Evolutionary conservation across 2,797 vertebrate genomes (phyloP), one percentile per base, ranked within the genome.

Genomic region (Nothura maculosa): DNA sequence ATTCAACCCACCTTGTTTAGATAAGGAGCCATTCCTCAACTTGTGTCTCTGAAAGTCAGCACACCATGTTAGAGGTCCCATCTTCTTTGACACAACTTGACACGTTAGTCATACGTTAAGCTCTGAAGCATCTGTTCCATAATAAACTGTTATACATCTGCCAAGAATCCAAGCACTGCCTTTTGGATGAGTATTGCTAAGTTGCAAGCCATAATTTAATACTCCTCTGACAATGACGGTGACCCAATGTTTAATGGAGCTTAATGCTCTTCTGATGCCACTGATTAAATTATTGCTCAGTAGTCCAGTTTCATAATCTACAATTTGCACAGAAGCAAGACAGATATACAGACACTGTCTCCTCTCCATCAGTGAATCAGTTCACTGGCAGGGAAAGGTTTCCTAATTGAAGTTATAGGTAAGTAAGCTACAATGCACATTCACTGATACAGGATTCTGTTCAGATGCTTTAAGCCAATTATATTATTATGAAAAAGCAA

Each of bases 231-330:
- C 94, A 96, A 36, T 94, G 94, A 92, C 94, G 89, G 85, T 66
- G 68, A 97, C 81, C 79, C 88, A 96, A 87, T 62, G 27, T 94
- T 97, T 97, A 97, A 96, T 96, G 89, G 86, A 96, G 80, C 80
- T 96, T 97, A 97, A 96, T 91, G 85, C 68, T 97, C 87, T 96
- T 92, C 86, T 94, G 82, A 95, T 95, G 96, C 77, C 90, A 67
- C 72, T 97, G 91, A 97, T 97, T 96, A 95, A 97, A 97, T 96
- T 97, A 97, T 58, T 95, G 70, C 66, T 95, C 79, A 92, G 95
- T 94, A 95, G 91, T 84, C 85, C 90, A 92, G 68, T 93, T 97
- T 96, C 86, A 97, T 83, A 92, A 92, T 79, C 32, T 84, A 85
- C 50, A 94, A 78, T 95, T 94, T 94, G 58, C 67, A 89, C 91